Base-by-base conservation (phyloP, 2,113 vertebrate genomes). In the Peromyscus leucopus region DNA sequence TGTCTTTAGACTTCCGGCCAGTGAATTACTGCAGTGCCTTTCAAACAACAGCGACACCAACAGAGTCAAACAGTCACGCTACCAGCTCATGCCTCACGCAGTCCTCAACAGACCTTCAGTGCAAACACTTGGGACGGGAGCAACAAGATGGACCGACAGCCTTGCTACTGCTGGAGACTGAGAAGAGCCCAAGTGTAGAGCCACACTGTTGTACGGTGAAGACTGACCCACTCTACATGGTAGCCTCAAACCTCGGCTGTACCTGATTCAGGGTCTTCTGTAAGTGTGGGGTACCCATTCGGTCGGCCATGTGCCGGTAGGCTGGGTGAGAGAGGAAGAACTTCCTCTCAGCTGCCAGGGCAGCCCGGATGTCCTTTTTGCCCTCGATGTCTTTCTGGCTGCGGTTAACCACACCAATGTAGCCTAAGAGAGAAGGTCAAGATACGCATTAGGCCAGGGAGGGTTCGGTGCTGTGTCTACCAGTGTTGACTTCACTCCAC, bases 371-470 rank as follows among this genome's bases (percentile, higher is more conserved):
- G 98, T 99, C 99, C 98, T 99, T 99, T 97, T 98, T 99, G 4
- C 99, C 99, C 0, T 99, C 99, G 0, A 99, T 99, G 97, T 99
- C 99, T 98, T 99, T 99, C 98, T 99, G 99, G 98, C 99, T 99
- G 36, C 99, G 99, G 98, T 99, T 99, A 19, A 99, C 99, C 7
- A 99, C 99, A 0, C 99, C 99, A 13, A 99, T 99, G 95, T 99
- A 99, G 42, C 99, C 99, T 99, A 90, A 92, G 19, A 97, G 36
- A 39, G 51, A 89, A 59, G 22, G 51, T 12, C 87, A 74, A 88
- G 36, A 24, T 33, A 84, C 10, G 82, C 26, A 42, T 84, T 17
- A 84, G 0, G 3, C 24, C 26, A 31, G 83, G 51, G 74, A 74
- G 69, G 69, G 19, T 51, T 21, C 4, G 5, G 48, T 12, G 51